Base-by-base conservation (phyloP, 2,888 invertebrate genomes). In the Nematopogon swammerdamellus region DNA sequence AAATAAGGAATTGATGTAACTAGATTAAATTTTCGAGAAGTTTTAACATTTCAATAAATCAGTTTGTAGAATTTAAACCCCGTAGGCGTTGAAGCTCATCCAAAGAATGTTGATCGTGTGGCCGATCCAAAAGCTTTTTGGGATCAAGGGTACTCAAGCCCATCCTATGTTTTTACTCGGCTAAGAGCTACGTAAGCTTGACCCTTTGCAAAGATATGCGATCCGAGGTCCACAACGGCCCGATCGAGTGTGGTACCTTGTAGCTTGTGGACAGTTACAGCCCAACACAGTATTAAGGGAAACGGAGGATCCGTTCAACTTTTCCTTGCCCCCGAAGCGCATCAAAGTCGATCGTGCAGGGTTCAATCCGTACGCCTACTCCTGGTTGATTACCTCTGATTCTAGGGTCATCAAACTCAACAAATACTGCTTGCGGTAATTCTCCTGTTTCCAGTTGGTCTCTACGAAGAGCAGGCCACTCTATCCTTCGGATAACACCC, bases 101-200 rank as follows among this genome's bases (percentile, higher is more conserved):
- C 8, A 25, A 25, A 25, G 25, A 25, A 25, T 25, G 4, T 25
- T 36, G 11, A 36, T 36, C 36, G n/a, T 36, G 36, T 36, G 11
- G 36, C n/a, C n/a, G 36, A 36, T 36, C 11, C n/a, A 36, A 36
- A 3, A 51, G 25, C 47, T 54, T 52, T 25, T 36, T 45, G 42
- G 49, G 51, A 45, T 53, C 50, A 5, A 51, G 42, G 36, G 47
- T 44, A 19, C 51, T 49, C 17, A 49, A 54, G 17, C 5, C 52
- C 53, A n/a, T 50, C 52, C 42, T 51, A 50, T 50, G 57, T 53
- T 54, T 52, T 56, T 19, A 55, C 55, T 46, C 59, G 49, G 55
- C 59, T 59, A 25, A 59, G 51, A 44, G 60, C 59, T n/a, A 61
- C 58, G 51, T 59, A 61, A 19, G 59, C 58, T 56, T 60, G 59